These are phyloP conservation scores for Drosophila punjabiensis DNA, from an alignment of 1,140 invertebrate species.

Conservation along the genomic window DNA sequence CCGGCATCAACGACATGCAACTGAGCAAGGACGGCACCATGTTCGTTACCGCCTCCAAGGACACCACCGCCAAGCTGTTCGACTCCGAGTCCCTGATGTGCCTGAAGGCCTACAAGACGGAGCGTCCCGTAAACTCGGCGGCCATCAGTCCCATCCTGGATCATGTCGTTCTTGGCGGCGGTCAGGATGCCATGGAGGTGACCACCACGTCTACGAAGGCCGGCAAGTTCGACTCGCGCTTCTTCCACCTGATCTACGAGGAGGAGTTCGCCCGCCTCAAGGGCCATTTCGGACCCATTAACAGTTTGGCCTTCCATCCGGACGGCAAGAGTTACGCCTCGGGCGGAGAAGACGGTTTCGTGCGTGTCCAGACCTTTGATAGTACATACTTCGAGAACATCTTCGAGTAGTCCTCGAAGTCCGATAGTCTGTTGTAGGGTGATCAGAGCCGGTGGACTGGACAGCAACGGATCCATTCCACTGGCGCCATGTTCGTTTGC, in stretches of 20 bases:
- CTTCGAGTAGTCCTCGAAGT: slow-evolving; percentile 92
- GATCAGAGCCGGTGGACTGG: slow-evolving; percentile 17
- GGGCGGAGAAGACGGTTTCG: slow-evolving; percentile 99
- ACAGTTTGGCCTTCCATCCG: slow-evolving; percentile 99
- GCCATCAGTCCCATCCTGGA: slow-evolving; percentile 97
- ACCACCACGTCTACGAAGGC: slow-evolving; percentile 97
- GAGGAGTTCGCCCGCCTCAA: slow-evolving; percentile 99
- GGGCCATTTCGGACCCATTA: slow-evolving; percentile 99
- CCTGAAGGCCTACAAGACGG: slow-evolving; percentile 98
- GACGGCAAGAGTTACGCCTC: slow-evolving; percentile 98
- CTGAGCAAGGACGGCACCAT: slow-evolving; percentile 96
- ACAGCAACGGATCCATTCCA: slow-evolving; percentile 19
- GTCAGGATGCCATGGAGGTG: slow-evolving; percentile 99
- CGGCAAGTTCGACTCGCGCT: slow-evolving; percentile 99
- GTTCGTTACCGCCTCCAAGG: slow-evolving; percentile 98
- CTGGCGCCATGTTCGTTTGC: slow-evolving; percentile 66
- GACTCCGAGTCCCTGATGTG: slow-evolving; percentile 93
- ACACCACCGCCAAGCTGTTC: slow-evolving; percentile 97
- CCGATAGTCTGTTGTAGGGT: slow-evolving; percentile 50
- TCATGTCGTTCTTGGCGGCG: slow-evolving; percentile 98
- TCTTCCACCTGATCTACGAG: slow-evolving; percentile 99
- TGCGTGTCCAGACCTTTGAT: slow-evolving; percentile 98
- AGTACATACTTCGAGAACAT: slow-evolving; percentile 98
- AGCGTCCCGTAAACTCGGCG: slow-evolving; percentile 98
- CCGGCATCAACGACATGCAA: slow-evolving; percentile 98